Evolutionary conservation across 1,140 invertebrate species (phyloP), one percentile per base, ranked within the genome.

Genomic region (Cydia pomonella): DNA sequence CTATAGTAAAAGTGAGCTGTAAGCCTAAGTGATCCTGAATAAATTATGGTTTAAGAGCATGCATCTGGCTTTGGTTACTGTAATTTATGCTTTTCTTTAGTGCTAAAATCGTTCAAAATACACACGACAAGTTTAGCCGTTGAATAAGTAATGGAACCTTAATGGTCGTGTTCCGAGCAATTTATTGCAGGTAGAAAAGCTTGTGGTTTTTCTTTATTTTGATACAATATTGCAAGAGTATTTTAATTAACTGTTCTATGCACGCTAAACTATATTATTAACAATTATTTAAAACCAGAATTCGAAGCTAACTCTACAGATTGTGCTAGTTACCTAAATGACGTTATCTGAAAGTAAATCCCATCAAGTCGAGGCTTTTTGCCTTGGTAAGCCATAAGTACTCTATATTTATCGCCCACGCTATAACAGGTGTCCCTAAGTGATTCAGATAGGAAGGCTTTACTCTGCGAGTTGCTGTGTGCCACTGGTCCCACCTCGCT

Each of bases 1-100:
- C 47, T 50, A n/a, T 59, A 59, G 5, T 59, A 59, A 59, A 59
- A 64, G 63, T 9, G 18, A n/a, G 29, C 33, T 69, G 64, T 29
- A 64, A 64, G 27, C 27, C 64, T 38, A 69, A 69, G 64, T 69
- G 63, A 69, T n/a, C 27, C 27, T 69, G 64, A 69, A 69, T 69
- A 69, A 69, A 16, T 38, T 69, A 69, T 69, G 29, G 18, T 29
- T 69, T 69, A 18, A 33, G 33, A 18, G 64, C 29, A 21, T 41
- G 29, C 64, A 18, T 33, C 64, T 33, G 16, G 7, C 64, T 69
- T 69, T 23, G 53, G 18, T 59, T 23, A 10, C 53, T 59, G 1
- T 59, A 59, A 59, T 59, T 23, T 59, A 59, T 21, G 53, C 21
- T 59, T 59, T 10, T 59, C 53, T 59, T 59, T 38, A 33, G 64